Evolutionary conservation across 2,797 vertebrate genomes (phyloP).

Genomic region (Spondyliosoma cantharus): DNA sequence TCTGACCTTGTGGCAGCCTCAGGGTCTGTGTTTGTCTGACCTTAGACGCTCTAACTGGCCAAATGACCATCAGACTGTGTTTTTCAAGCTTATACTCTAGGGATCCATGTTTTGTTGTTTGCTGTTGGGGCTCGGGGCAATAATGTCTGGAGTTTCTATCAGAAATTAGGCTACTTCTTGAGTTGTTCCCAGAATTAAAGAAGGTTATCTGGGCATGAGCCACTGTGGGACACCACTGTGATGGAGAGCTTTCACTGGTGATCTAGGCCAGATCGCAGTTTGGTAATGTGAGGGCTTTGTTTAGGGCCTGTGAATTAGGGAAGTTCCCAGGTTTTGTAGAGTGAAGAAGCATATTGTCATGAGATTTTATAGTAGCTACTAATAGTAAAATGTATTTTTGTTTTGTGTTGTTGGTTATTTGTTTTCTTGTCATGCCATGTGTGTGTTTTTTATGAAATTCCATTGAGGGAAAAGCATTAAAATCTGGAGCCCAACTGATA

Average conservation of each 20-base stretch:
- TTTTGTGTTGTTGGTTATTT: neutral
- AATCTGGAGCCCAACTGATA: neutral
- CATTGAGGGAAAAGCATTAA: neutral
- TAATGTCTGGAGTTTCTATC: neutral
- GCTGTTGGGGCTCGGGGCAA: neutral
- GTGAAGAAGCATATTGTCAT: conserved; percentile 11
- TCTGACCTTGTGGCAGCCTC: conserved; percentile 58
- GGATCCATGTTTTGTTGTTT: conserved; percentile 21
- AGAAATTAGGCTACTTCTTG: neutral
- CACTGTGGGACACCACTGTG: neutral
- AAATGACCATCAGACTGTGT: conserved; percentile 34
- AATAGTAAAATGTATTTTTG: neutral
- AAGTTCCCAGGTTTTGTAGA: conserved; percentile 17
- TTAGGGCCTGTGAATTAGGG: conserved; percentile 6
- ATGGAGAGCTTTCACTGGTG: neutral
- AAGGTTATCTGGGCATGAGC: neutral
- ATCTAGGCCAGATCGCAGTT: neutral
- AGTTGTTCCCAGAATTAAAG: neutral
- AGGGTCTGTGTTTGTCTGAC: conserved; percentile 72
- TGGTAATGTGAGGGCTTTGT: conserved; percentile 12
- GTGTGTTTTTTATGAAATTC: neutral
- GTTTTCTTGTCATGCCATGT: neutral
- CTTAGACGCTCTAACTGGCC: conserved; percentile 47
- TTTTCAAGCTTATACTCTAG: conserved; percentile 29
- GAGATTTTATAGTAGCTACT: conserved; percentile 8